Conservation (phyloP, 2,888 invertebrate genomes). For the Colletes collaris region DNA sequence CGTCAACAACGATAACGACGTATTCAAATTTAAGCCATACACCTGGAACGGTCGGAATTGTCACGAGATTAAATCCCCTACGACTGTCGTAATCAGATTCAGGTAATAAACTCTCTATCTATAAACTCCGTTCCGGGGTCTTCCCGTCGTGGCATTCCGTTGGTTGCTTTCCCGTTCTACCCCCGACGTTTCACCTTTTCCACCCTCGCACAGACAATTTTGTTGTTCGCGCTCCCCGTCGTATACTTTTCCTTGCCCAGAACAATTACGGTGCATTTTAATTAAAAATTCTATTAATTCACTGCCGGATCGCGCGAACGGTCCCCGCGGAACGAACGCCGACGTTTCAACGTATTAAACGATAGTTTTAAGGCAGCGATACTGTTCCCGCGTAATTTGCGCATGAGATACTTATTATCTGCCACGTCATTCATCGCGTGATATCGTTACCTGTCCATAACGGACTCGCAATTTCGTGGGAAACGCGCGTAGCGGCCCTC, state of each 20-base stretch:
- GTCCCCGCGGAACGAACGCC: slow-evolving; percentile 55
- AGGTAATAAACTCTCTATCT: slow-evolving; percentile 69
- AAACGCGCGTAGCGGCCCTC: no score
- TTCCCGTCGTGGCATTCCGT: slow-evolving; percentile 11
- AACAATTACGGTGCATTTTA: slow-evolving; percentile 77
- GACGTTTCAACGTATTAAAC: slow-evolving; percentile 62
- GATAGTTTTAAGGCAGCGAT: slow-evolving; percentile 62
- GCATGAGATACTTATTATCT: slow-evolving; percentile 22
- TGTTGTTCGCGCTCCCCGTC: slow-evolving; percentile 50
- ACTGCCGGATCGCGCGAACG: slow-evolving; percentile 36
- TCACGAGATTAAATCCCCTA: slow-evolving; percentile 68
- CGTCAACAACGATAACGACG: slow-evolving; percentile 57
- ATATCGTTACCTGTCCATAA: no score
- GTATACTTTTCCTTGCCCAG: slow-evolving; percentile 54
- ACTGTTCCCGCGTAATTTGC: slow-evolving; percentile 53
- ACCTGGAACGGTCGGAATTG: slow-evolving; percentile 55
- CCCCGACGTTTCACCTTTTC: slow-evolving; percentile 1
- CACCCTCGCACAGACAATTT: slow-evolving; percentile 37
- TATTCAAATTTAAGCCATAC: slow-evolving; percentile 64
- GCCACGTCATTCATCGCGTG: neutral
- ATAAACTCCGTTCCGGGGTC: slow-evolving; percentile 37
- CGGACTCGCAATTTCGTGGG: no score
- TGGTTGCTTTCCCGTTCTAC: neutral
- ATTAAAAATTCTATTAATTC: slow-evolving; percentile 81
- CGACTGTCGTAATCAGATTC: slow-evolving; percentile 70